These are phyloP conservation scores for Oreochromis mossambicus DNA, from an alignment of 2,797 vertebrate species.

Conservation along the genomic window DNA sequence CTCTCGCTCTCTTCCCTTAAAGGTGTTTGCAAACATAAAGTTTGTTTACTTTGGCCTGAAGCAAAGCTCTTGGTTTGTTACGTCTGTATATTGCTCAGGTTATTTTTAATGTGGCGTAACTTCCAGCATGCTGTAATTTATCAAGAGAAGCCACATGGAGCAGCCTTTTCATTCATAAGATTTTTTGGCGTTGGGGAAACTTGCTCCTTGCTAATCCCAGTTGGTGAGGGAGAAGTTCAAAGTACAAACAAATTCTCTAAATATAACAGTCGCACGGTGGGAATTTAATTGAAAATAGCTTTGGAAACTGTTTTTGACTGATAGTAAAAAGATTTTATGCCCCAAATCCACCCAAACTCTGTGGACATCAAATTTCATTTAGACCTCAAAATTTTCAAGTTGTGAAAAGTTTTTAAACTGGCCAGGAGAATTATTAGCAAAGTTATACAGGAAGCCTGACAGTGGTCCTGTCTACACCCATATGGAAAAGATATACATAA, in stretches of 20 bases:
- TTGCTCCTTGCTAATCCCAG: neutral
- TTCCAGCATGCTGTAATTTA: conserved; percentile 50
- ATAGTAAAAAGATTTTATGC: neutral
- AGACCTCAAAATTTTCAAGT: neutral
- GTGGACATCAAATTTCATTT: neutral
- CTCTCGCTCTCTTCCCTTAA: conserved; percentile 15
- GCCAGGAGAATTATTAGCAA: neutral
- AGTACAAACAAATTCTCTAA: conserved; percentile 16
- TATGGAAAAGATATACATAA: no score
- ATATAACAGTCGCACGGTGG: neutral
- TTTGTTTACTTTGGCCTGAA: conserved; percentile 59
- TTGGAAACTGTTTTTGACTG: conserved; percentile 13
- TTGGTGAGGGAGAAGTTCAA: conserved; percentile 15
- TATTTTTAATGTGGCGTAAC: conserved; percentile 40
- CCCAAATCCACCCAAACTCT: neutral
- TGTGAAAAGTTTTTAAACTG: neutral
- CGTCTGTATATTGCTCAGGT: conserved; percentile 51
- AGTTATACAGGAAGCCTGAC: neutral
- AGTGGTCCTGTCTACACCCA: neutral
- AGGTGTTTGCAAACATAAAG: conserved; percentile 53
- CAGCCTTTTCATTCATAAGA: neutral
- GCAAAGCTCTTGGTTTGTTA: conserved; percentile 25
- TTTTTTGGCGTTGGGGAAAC: neutral
- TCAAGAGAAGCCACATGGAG: conserved; percentile 55
- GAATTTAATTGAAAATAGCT: conserved; percentile 3